These are phyloP conservation scores for Paradoxurus hermaphroditus DNA, from an alignment of 2,113 vertebrate genomes.

Conservation along the genomic window DNA sequence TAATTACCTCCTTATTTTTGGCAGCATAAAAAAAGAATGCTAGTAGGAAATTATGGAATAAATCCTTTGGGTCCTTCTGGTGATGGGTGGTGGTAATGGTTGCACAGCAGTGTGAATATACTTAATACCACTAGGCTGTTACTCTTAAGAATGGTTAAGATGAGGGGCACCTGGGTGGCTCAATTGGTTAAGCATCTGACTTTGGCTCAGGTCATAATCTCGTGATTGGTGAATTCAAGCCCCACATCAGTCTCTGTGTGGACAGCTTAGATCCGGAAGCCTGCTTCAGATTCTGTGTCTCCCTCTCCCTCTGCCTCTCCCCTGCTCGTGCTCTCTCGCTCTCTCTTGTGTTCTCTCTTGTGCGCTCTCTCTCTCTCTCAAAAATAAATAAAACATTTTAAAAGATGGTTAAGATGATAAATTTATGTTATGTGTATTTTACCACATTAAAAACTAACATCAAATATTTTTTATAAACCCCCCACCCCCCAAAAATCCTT, in stretches of 20 bases:
- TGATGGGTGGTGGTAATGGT: background rate
- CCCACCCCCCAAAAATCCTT: background rate
- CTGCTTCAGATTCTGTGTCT: too few species aligned
- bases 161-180: too few species aligned
- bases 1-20: background rate
- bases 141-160: background rate
- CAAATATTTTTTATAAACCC: background rate
- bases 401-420: background rate
- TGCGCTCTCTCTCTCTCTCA: too few species aligned
- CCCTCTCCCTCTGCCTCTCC: too few species aligned
- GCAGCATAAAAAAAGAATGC: background rate
- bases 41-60: background rate
- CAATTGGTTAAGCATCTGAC: too few species aligned
- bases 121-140: background rate
- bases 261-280: too few species aligned
- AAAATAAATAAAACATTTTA: too few species aligned
- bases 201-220: too few species aligned
- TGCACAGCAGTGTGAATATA: background rate
- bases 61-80: background rate
- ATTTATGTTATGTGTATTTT: background rate
- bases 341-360: too few species aligned
- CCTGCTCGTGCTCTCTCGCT: too few species aligned
- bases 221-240: too few species aligned
- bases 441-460: background rate
- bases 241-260: too few species aligned